These are phyloP conservation scores for Cephus runcator DNA, from an alignment of 2,888 invertebrate species.

Conservation along the genomic window DNA sequence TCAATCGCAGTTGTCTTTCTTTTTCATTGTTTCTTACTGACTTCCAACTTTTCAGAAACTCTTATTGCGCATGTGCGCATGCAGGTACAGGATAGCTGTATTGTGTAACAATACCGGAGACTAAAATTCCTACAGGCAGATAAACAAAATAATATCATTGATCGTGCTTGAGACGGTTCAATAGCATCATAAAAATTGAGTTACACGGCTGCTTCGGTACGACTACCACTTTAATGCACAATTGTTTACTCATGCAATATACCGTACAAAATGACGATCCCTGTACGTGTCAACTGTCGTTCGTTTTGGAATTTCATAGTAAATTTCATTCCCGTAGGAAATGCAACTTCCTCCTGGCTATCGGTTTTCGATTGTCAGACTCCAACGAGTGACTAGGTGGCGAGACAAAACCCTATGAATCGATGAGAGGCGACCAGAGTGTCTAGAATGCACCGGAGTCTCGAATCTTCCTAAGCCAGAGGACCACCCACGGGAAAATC, in stretches of 20 bases:
- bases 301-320: background rate
- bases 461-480: constrained; percentile 18
- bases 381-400: background rate
- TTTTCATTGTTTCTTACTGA: background rate
- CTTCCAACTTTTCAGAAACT: background rate
- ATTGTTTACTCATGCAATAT: background rate
- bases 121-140: background rate
- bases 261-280: background rate
- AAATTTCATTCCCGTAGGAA: background rate
- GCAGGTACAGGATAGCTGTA: background rate
- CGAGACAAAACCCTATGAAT: constrained; percentile 13
- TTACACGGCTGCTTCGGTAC: constrained; percentile 24
- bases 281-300: background rate
- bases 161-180: constrained; percentile 19
- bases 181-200: constrained; percentile 35
- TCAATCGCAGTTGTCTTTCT: background rate
- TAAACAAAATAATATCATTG: background rate
- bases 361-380: background rate
- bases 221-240: background rate
- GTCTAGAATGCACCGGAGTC: constrained; percentile 11
- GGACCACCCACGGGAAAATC: constrained; percentile 20
- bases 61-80: background rate
- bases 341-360: background rate
- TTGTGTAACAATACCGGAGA: background rate
- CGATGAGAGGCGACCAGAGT: constrained; percentile 34